Conservation (phyloP, 2,113 vertebrate genomes). For the Hylia prasina region DNA sequence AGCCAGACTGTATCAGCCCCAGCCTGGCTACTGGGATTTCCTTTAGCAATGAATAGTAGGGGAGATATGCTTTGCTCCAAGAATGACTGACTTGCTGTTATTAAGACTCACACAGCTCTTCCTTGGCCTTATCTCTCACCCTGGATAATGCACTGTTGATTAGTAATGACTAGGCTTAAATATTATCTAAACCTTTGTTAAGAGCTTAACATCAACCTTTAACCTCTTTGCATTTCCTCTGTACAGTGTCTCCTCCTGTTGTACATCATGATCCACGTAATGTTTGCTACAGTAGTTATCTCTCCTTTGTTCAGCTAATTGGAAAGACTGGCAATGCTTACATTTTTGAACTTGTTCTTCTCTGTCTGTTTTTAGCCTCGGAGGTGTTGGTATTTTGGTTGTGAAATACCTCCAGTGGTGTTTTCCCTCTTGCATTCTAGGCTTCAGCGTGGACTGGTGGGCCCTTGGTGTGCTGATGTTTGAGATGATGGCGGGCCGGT, state of each 20-base stretch:
- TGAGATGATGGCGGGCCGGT: conserved; percentile 98
- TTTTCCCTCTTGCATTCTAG: conserved; percentile 60
- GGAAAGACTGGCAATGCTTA: not conserved
- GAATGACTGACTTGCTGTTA: not conserved
- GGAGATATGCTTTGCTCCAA: not conserved
- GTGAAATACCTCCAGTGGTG: not conserved
- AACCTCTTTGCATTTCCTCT: not conserved
- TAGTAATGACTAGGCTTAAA: not conserved
- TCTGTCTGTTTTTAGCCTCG: not conserved
- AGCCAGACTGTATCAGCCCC: not conserved
- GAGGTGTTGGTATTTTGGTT: not conserved
- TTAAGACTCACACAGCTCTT: not conserved
- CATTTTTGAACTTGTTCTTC: rapidly evolving
- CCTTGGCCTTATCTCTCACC: not conserved
- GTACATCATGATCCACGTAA: not conserved
- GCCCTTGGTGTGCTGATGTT: conserved; percentile 98
- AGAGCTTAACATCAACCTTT: not conserved
- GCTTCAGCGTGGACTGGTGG: conserved; percentile 99
- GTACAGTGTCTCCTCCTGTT: not conserved
- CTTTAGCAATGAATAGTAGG: not conserved
- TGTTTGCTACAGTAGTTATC: not conserved
- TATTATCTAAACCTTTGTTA: not conserved
- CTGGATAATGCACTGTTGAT: not conserved
- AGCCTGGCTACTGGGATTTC: not conserved
- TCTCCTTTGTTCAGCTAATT: not conserved